A percentile compares a stretch with the other conserved stretches of the same genome.
Evolutionary conservation across 1,140 invertebrate species (phyloP).

Genomic region (Euwallacea fornicatus): DNA sequence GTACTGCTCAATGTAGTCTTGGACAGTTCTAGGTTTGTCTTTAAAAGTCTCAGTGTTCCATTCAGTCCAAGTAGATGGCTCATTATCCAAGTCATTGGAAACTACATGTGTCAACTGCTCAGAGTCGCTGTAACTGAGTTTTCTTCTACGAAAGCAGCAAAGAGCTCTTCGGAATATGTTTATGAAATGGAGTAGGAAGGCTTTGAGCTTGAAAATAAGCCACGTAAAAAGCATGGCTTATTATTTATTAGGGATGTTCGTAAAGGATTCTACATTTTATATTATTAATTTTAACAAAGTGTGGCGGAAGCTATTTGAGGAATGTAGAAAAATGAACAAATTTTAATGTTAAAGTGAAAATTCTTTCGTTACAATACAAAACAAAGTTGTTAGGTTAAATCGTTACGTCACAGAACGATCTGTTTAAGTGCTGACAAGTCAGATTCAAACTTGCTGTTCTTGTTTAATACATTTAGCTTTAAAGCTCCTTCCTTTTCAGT

Average conservation of each 20-base stretch:
- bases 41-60: constrained; percentile 54
- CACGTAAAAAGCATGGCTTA: constrained; percentile 40
- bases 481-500: too few relatives aligned
- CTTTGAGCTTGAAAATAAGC: constrained; percentile 53
- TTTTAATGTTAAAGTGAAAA: too few relatives aligned
- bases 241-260: background rate
- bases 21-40: constrained; percentile 55
- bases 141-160: constrained; percentile 59
- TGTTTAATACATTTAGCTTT: too few relatives aligned
- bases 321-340: too few relatives aligned
- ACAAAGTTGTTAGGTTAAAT: too few relatives aligned
- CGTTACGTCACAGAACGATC: too few relatives aligned
- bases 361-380: too few relatives aligned
- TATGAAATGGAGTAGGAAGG: constrained; percentile 55
- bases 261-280: too few relatives aligned
- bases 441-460: too few relatives aligned
- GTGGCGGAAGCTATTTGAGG: too few relatives aligned
- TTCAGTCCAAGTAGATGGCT: constrained; percentile 52
- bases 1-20: constrained; percentile 61
- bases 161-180: constrained; percentile 57
- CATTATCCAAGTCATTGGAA: constrained; percentile 49
- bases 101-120: constrained; percentile 58
- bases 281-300: too few relatives aligned
- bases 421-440: too few relatives aligned
- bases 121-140: constrained; percentile 57